Evolutionary conservation across 2,888 invertebrate species (phyloP), one percentile per base, ranked within the genome.

Genomic region (Epicampocera succincta): DNA sequence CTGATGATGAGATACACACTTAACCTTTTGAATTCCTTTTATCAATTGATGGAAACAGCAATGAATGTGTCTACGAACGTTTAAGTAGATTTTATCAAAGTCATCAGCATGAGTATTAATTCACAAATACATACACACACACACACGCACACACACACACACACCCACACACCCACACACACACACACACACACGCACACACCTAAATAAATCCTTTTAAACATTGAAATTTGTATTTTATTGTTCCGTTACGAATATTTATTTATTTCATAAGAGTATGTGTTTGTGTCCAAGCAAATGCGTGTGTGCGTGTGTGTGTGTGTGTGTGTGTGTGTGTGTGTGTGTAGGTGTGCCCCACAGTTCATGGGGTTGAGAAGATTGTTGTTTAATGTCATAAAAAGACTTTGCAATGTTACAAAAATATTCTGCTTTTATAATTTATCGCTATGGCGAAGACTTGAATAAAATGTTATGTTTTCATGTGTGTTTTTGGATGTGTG

Each of bases 11-110:
- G 50, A 63, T 60, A 33, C 33, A 33, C 33, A 72, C 80, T 77
- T 71, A 80, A 76, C 76, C 73, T 74, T 74, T 73, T 60, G 60
- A 38, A 66, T 69, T 52, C 54, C 15, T 54, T 66, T 48, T 54
- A 54, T 68, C 76, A 72, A 72, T 73, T 76, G 68, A 65, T 71
- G 65, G 61, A 19, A 40, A 42, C n/a, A 56, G 13, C 40, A 44
- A 40, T 65, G 40, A 56, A 56, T 68, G 38, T 44, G 50, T 72
- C 50, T 44, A 50, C 58, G 65, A 44, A 50, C 72, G 52, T 44
- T 60, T 78, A 46, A 66, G 72, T 38, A 33, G 48, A 50, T 15
- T 50, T 58, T 21, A 56, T 33, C 56, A 65, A 73, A 65, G 38
- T 46, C 52, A 48, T 60, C 40, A 38, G 15, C 5, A 50, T 60